These are phyloP conservation scores for Rosalia funebris DNA, from an alignment of 2,888 invertebrate species.

Conservation along the genomic window DNA sequence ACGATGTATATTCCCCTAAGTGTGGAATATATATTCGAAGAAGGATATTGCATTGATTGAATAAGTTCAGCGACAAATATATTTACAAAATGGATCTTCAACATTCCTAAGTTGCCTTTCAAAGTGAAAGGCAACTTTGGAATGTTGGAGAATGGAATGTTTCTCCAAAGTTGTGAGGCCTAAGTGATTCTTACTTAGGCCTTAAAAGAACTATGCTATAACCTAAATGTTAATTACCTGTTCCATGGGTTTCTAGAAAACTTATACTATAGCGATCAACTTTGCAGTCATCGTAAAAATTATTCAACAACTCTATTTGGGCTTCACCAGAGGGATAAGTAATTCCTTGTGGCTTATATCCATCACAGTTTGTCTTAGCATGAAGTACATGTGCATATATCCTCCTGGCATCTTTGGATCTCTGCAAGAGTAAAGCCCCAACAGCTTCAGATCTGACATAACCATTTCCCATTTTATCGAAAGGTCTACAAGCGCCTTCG, in stretches of 20 bases:
- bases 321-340: slow-evolving; percentile 64
- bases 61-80: too few species aligned
- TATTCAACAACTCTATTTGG: slow-evolving; percentile 70
- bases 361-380: slow-evolving; percentile 60
- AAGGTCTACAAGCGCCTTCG: slow-evolving; percentile 90
- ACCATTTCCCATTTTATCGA: slow-evolving; percentile 85
- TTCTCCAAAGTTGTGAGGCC: too few species aligned
- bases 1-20: too few species aligned
- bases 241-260: slow-evolving; percentile 90
- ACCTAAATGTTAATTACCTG: slow-evolving; percentile 66
- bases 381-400: slow-evolving; percentile 65
- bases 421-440: slow-evolving; percentile 77
- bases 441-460: slow-evolving; percentile 87
- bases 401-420: slow-evolving; percentile 65
- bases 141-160: too few species aligned
- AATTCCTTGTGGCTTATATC: slow-evolving; percentile 60
- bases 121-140: too few species aligned
- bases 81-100: too few species aligned
- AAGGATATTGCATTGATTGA: too few species aligned
- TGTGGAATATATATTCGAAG: too few species aligned
- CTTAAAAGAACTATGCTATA: too few species aligned
- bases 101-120: too few species aligned
- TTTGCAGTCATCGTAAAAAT: slow-evolving; percentile 76
- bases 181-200: too few species aligned
- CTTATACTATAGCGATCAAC: slow-evolving; percentile 76